Conservation (phyloP, 2,797 vertebrate genomes). For the Bothrops alternatus region DNA sequence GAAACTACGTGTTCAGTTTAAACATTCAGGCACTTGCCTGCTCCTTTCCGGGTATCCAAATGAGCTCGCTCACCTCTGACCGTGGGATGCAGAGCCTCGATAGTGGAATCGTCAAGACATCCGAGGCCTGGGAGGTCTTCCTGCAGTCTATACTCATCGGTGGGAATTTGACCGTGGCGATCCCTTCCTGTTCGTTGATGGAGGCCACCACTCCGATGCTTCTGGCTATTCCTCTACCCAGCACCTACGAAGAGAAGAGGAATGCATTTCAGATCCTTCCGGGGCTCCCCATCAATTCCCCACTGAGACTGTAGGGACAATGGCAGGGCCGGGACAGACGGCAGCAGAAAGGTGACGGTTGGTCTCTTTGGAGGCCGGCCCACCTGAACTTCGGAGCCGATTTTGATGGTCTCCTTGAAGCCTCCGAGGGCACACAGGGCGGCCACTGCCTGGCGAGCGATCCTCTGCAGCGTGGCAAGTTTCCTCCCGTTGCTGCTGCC, state of each 20-base stretch:
- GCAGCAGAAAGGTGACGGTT: neutral
- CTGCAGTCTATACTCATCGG: conserved; percentile 84
- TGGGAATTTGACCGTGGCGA: conserved; percentile 95
- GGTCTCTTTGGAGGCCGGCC: neutral
- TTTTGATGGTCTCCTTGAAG: conserved; percentile 99
- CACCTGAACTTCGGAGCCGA: conserved; percentile 98
- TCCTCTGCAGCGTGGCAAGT: conserved; percentile 92
- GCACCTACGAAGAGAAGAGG: conserved; percentile 75
- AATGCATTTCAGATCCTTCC: conserved; percentile 5
- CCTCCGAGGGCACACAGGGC: conserved; percentile 97
- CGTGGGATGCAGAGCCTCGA: conserved; percentile 95
- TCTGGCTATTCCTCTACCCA: conserved; percentile 93
- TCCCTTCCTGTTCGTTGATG: conserved; percentile 98
- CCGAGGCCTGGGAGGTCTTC: conserved; percentile 91
- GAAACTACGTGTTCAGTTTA: neutral
- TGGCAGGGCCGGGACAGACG: neutral
- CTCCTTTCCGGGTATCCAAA: conserved; percentile 50
- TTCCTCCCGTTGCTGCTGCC: conserved; percentile 93
- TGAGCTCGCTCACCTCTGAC: conserved; percentile 86
- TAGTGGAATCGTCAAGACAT: conserved; percentile 91
- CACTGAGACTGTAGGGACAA: neutral
- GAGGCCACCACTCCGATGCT: conserved; percentile 94
- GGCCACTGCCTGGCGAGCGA: conserved; percentile 93
- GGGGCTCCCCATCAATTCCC: neutral
- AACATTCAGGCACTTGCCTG: conserved; percentile 12